Evolutionary conservation across 2,888 invertebrate species (phyloP).

Genomic region (Aelia acuminata): DNA sequence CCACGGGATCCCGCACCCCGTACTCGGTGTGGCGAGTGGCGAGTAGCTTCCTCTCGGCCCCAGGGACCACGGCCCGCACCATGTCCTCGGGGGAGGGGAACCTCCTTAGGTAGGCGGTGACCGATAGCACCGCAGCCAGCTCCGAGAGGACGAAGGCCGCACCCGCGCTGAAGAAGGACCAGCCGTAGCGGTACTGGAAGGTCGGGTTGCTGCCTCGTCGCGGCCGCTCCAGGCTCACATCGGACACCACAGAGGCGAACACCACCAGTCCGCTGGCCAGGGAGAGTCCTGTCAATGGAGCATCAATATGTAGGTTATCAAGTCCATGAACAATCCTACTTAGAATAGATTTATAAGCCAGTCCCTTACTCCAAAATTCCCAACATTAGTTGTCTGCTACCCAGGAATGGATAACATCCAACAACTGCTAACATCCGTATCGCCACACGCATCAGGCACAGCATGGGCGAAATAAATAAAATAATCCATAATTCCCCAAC

Average conservation of each 20-base stretch:
- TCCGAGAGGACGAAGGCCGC: slow-evolving; percentile 71
- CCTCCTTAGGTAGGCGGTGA: slow-evolving; percentile 75
- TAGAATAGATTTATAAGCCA: too few species aligned
- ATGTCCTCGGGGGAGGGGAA: slow-evolving; percentile 76
- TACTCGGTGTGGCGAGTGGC: slow-evolving; percentile 72
- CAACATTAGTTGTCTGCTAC: too few species aligned
- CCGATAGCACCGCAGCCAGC: slow-evolving; percentile 68
- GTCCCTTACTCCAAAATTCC: too few species aligned
- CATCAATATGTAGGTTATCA: not conserved
- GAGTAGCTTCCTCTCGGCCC: slow-evolving; percentile 71
- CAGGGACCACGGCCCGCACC: slow-evolving; percentile 76
- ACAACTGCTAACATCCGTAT: too few species aligned
- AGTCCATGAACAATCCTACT: too few species aligned
- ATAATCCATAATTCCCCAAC: too few species aligned
- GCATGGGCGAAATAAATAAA: too few species aligned
- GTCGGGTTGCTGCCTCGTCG: slow-evolving; percentile 67
- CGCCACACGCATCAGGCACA: too few species aligned
- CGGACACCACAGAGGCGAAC: slow-evolving; percentile 75
- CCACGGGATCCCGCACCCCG: slow-evolving; percentile 69
- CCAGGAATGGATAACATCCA: too few species aligned
- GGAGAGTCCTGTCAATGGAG: slow-evolving; percentile 73
- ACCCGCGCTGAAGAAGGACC: slow-evolving; percentile 76
- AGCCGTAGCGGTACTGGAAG: slow-evolving; percentile 74
- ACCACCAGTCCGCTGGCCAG: slow-evolving; percentile 76
- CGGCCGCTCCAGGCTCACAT: slow-evolving; percentile 72